These are phyloP conservation scores for Drosophila suboccidentalis DNA, from an alignment of 2,888 invertebrate genomes.

Conservation along the genomic window DNA sequence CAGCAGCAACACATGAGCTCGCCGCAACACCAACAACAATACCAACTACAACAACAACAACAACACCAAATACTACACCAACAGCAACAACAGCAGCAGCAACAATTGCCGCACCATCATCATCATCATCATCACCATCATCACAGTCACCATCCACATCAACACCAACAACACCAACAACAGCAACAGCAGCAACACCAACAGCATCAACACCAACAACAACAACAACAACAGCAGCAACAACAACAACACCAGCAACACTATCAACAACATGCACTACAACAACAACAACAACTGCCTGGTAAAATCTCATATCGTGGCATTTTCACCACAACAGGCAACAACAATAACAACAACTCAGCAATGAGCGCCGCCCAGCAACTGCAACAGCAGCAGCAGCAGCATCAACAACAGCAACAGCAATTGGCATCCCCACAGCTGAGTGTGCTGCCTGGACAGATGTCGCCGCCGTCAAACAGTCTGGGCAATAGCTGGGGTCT, in stretches of 20 bases:
- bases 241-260: constrained; percentile 77
- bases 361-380: constrained; percentile 70
- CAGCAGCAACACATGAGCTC: constrained; percentile 78
- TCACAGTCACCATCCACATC: constrained; percentile 70
- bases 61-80: constrained; percentile 85
- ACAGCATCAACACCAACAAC: constrained; percentile 75
- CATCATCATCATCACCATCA: constrained; percentile 69
- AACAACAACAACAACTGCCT: constrained; percentile 84
- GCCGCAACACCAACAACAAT: constrained; percentile 81
- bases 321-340: constrained; percentile 90
- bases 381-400: constrained; percentile 69
- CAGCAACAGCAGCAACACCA: constrained; percentile 79
- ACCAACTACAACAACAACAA: constrained; percentile 76
- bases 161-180: constrained; percentile 77
- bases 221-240: constrained; percentile 84
- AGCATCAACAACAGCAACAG: constrained; percentile 74
- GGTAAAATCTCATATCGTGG: constrained; percentile 89
- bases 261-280: constrained; percentile 80
- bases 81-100: constrained; percentile 75
- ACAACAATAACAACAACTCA: constrained; percentile 85
- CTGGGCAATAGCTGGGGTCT: constrained; percentile 91
- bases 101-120: constrained; percentile 65
- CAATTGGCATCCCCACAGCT: constrained; percentile 85
- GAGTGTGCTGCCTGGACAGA: constrained; percentile 85
- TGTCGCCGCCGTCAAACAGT: constrained; percentile 87